Evolutionary conservation across 2,797 vertebrate genomes (phyloP).

Genomic region (Macropodus opercularis): DNA sequence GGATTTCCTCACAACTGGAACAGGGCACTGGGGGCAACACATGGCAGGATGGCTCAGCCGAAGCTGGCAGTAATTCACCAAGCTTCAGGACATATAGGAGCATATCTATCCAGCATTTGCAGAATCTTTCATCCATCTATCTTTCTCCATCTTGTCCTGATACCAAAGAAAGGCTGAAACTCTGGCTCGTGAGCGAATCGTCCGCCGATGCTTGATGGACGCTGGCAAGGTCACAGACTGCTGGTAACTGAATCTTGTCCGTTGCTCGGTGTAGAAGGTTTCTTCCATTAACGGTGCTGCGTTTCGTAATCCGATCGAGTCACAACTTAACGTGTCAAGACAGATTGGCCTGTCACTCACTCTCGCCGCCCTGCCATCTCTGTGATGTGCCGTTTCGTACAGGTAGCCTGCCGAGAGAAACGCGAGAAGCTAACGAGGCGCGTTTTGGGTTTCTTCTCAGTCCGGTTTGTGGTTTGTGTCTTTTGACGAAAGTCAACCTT

Average conservation of each 20-base stretch:
- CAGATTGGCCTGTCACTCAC: slow-evolving; percentile 58
- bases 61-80: slow-evolving; percentile 39
- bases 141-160: no score
- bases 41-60: slow-evolving; percentile 13
- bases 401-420: slow-evolving; percentile 47
- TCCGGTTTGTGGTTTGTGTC: neutral
- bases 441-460: slow-evolving; percentile 30
- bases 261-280: slow-evolving; percentile 24
- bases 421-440: slow-evolving; percentile 48
- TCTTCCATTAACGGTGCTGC: slow-evolving; percentile 62
- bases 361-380: neutral
- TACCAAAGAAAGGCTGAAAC: no score
- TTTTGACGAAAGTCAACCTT: no score
- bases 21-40: slow-evolving; percentile 27
- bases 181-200: no score
- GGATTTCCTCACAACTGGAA: slow-evolving; percentile 58
- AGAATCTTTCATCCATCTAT: no score
- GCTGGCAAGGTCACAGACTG: slow-evolving; percentile 61
- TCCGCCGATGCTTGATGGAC: slow-evolving; percentile 48
- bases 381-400: slow-evolving; percentile 38
- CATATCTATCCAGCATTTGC: no score
- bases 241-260: slow-evolving; percentile 56
- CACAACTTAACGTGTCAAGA: slow-evolving; percentile 72
- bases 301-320: slow-evolving; percentile 66
- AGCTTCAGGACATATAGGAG: no score